Conservation (phyloP, 2,888 invertebrate species). For the Drosophila picticornis region DNA sequence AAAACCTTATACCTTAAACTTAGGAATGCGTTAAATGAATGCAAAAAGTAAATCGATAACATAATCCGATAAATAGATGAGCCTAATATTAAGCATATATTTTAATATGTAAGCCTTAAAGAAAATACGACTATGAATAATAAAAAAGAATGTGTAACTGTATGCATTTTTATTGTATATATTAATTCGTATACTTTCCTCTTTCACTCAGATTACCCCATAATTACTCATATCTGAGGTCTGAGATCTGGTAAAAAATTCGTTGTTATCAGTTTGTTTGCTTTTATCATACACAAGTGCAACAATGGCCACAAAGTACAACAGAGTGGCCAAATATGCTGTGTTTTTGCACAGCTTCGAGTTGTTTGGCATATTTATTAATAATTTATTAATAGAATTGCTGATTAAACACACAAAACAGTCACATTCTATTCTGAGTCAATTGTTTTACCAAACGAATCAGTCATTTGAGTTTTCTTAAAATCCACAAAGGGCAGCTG, state of each 20-base stretch:
- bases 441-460: slow-evolving; percentile 38
- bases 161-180: slow-evolving; percentile 24
- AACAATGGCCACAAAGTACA: slow-evolving; percentile 9
- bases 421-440: slow-evolving; percentile 20
- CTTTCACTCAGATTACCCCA: not conserved
- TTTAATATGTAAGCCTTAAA: slow-evolving; percentile 81
- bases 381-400: slow-evolving; percentile 67
- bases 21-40: slow-evolving; percentile 49
- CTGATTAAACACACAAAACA: slow-evolving; percentile 61
- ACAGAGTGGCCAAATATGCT: slow-evolving; percentile 31
- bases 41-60: slow-evolving; percentile 57
- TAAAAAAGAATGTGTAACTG: slow-evolving; percentile 71
- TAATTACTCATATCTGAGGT: not conserved
- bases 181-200: not conserved
- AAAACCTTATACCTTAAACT: slow-evolving; percentile 58
- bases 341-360: slow-evolving; percentile 10
- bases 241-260: not conserved
- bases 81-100: slow-evolving; percentile 74
- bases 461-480: slow-evolving; percentile 18
- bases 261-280: slow-evolving; percentile 14
- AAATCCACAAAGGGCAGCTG: slow-evolving; percentile 17
- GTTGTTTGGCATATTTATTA: slow-evolving; percentile 41
- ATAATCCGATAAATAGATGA: slow-evolving; percentile 76
- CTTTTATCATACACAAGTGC: slow-evolving; percentile 31
- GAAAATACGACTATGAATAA: slow-evolving; percentile 77